Evolutionary conservation across 2,888 invertebrate species (phyloP), one percentile per base, ranked within the genome.

Genomic region (Dasysyrphus tricinctus): DNA sequence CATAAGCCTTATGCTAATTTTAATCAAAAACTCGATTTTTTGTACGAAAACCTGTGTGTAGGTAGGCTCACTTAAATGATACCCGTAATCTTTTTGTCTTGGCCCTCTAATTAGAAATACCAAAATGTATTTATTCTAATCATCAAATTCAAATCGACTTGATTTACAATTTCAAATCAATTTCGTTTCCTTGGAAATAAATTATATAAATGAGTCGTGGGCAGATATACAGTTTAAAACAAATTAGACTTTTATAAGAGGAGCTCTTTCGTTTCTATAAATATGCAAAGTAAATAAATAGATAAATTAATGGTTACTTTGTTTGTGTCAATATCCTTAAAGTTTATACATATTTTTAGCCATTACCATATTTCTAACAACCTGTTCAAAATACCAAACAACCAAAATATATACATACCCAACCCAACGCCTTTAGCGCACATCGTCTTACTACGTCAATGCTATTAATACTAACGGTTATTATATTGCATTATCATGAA

Each of bases 391-490:
- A 54, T 54, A 54, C 2, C 54, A 54, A 32, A 3, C 54, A 54
- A 8, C 8, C 7, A n/a, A n/a, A n/a, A n/a, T n/a, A n/a, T n/a
- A n/a, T 54, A 32, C 6, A 14, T 8, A 32, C 12, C 24, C 24
- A 24, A 32, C 6, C 7, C 7, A 29, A 29, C 29, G n/a, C 54
- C 29, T n/a, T 14, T 29, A 34, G 34, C 34, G 61, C 39, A 24
- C 24, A 61, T 61, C 24, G 61, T 39, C 59, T 19, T 54, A 74
- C 63, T 74, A 47, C 63, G 79, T 49, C 74, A 24, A 67, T 44
- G 56, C 49, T 75, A 83, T 79, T 83, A 79, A 80, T 84, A 76
- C 70, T 80, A 54, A 75, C 80, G 57, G 80, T 84, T 80, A 84
- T 80, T 72, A 72, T 65, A 70, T 51, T 76, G 76, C 72, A 84